Evolutionary conservation across 2,888 invertebrate genomes (phyloP).

Genomic region (Apodemia duryi): DNA sequence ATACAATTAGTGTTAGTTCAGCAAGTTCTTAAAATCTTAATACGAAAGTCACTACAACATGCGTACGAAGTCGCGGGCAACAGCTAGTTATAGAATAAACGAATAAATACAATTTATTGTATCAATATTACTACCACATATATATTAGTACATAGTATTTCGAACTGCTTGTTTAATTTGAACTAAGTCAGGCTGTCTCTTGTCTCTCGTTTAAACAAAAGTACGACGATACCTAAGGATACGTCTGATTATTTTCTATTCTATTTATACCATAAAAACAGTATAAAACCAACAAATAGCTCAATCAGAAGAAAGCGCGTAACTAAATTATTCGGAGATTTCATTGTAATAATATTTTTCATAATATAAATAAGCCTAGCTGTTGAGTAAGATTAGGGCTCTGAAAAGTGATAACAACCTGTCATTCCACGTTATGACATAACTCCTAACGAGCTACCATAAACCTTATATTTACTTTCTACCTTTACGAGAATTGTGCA

Average conservation of each 20-base stretch:
- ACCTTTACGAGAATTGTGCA: conserved; percentile 35
- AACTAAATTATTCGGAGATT: not conserved
- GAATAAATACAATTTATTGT: no score
- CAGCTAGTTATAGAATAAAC: no score
- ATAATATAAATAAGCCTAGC: conserved; percentile 9
- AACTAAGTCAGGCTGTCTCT: no score
- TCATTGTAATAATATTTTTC: conserved; percentile 4
- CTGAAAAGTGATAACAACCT: conserved; percentile 55
- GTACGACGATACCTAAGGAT: no score
- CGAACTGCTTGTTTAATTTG: no score
- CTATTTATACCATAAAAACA: not conserved
- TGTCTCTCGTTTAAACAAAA: no score
- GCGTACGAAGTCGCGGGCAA: no score
- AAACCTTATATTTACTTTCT: conserved; percentile 70
- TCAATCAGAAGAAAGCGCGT: not conserved
- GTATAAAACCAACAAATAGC: not conserved
- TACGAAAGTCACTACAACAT: no score
- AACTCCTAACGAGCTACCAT: conserved; percentile 73
- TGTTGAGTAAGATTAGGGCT: conserved; percentile 47
- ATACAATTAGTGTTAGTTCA: no score
- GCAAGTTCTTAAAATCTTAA: no score
- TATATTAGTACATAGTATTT: no score
- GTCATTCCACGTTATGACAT: conserved; percentile 65
- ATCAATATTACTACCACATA: no score
- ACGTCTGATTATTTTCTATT: not conserved